Evolutionary conservation across 2,113 vertebrate species (phyloP), one percentile per base, ranked within the genome.

Genomic region (Channa maculata): DNA sequence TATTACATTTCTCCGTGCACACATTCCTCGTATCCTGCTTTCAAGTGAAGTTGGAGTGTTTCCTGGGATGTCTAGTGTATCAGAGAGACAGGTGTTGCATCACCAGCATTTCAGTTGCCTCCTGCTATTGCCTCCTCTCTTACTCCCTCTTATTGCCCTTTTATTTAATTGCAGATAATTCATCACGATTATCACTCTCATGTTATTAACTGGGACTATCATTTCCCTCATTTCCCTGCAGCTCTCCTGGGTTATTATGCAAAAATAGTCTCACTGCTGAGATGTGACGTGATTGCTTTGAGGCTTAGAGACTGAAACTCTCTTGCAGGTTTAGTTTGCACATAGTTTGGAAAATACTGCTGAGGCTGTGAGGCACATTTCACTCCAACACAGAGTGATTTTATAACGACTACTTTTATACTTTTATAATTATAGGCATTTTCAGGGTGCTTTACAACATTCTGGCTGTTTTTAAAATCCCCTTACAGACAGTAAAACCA

Each of bases 1-100:
- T 37, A n/a, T 83, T 39, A 24, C 3, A 36, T 87, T 80, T 44
- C 80, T 53, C 49, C 44, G 11, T 67, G 39, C 59, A 11, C 63
- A 49, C 70, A 57, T 73, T 73, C 71, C 60, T 70, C 8, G 50
- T 45, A 8, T 73, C 41, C 38, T 4, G 7, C 64, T 73, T 82
- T 74, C 65, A 38, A 79, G 54, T 69, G 38, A 80, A 65, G 58
- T 0, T 6, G 14, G 51, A 65, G 70, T 54, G 81, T 69, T 61
- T 53, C 59, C 45, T 49, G 3, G 41, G 68, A 54, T 6, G 53
- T 48, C 0, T 59, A 8, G 41, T 37, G 50, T 39, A n/a, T 50
- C 60, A 8, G 45, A 63, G 71, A 73, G 8, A 1, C 9, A 49
- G 66, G 6, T 6, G 36, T 58, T 38, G 48, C 74, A 49, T 78